These are phyloP conservation scores for Phrynocephalus vlangalii DNA, from an alignment of 2,797 vertebrate species.

Conservation along the genomic window DNA sequence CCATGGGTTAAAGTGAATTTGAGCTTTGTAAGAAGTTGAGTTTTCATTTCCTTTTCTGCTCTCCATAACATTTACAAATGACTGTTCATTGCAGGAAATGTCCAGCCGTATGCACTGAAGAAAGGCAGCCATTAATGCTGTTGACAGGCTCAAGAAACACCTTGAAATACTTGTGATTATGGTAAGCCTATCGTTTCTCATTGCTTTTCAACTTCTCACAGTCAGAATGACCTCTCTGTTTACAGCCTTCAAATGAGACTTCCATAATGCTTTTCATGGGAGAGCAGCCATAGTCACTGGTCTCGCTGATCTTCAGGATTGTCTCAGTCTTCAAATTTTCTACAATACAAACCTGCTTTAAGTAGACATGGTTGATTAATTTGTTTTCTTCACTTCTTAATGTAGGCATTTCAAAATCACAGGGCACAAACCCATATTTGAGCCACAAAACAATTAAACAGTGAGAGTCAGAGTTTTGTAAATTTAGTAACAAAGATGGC, in stretches of 20 bases:
- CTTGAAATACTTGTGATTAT: slow-evolving; percentile 25
- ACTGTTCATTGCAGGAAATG: slow-evolving; percentile 32
- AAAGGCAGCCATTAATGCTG: slow-evolving; percentile 16
- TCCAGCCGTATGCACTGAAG: background rate
- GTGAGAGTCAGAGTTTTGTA: background rate
- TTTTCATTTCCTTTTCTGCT: slow-evolving; percentile 10
- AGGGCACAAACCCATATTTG: background rate
- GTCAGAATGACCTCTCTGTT: slow-evolving; percentile 14
- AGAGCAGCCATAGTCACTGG: slow-evolving; percentile 7
- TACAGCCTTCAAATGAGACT: slow-evolving; percentile 13
- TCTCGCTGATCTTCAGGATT: background rate
- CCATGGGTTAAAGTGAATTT: slow-evolving; percentile 18
- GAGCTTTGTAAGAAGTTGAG: slow-evolving; percentile 18
- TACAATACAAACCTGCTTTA: background rate
- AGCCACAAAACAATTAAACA: background rate
- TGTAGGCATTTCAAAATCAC: background rate
- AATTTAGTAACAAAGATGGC: background rate
- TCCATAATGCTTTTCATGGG: background rate
- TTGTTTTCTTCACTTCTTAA: background rate
- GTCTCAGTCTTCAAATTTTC: background rate
- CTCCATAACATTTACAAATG: slow-evolving; percentile 20
- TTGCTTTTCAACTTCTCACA: slow-evolving; percentile 23
- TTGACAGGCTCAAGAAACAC: slow-evolving; percentile 31
- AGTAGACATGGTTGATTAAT: background rate
- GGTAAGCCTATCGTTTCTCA: slow-evolving; percentile 27